phyloP scores from a whole-genome alignment of 2,113 vertebrate genomes.

The Paradoxurus hermaphroditus region DNA sequence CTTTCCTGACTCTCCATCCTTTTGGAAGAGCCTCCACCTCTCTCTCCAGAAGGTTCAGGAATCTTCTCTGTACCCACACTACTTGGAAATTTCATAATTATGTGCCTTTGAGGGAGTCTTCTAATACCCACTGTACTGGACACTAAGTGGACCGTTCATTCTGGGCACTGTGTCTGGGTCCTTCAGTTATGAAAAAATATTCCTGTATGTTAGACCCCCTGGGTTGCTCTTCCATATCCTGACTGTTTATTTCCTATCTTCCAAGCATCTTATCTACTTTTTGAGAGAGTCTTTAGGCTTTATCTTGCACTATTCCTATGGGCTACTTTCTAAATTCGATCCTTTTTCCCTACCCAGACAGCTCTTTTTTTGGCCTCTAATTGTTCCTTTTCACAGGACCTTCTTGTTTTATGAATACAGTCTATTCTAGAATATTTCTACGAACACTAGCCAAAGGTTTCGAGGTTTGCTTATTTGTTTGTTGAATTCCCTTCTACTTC shows the following conservation, averaged over 20 bases:
- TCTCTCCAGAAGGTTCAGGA: not conserved
- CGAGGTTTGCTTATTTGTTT: not conserved
- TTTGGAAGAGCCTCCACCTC: not conserved
- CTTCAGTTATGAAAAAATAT: not conserved
- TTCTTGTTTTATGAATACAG: not conserved
- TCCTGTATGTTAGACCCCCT: not conserved
- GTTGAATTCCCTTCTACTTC: not conserved
- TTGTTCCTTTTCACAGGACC: not conserved
- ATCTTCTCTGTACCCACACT: not conserved
- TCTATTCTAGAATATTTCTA: not conserved
- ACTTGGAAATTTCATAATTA: not conserved
- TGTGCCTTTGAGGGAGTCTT: not conserved
- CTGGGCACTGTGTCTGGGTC: not conserved
- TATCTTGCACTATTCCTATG: not conserved
- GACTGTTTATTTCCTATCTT: not conserved
- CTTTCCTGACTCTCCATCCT: not conserved
- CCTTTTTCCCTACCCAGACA: not conserved
- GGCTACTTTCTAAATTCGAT: not conserved
- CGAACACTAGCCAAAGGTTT: not conserved
- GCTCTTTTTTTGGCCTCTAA: not conserved
- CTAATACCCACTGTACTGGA: not conserved
- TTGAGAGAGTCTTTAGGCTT: not conserved
- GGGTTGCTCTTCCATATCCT: not conserved
- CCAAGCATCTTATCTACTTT: not conserved
- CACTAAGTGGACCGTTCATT: not conserved